Evolutionary conservation across 2,113 vertebrate genomes (phyloP), one percentile per base, ranked within the genome.

Genomic region (Smithornis capensis): DNA sequence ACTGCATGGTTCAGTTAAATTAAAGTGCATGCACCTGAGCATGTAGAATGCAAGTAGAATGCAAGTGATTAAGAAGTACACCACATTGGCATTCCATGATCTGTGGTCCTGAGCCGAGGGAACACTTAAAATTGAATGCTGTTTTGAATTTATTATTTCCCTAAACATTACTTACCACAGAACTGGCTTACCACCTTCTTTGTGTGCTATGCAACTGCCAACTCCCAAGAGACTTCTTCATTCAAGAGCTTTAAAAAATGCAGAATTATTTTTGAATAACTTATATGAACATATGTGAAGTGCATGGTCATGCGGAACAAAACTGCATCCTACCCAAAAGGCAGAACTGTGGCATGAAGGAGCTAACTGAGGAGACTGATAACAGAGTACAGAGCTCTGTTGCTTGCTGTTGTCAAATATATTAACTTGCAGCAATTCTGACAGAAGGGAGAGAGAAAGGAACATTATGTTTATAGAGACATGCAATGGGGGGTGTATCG

Each of bases 181-280:
- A 91, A 83, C 87, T 90, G 69, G 42, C 62, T 94, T 89, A 68
- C 25, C 33, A 65, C 37, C 38, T 93, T 73, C 53, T 64, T 45
- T 88, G n/a, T 29, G 79, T n/a, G 83, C 65, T 60, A 33, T 68
- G 49, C 27, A 35, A 81, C 59, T 2, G 27, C 4, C 56, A 68
- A 0, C 38, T 85, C 35, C 70, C 50, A 50, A 63, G 50, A 81
- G 56, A 60, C 73, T 53, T 80, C 83, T 70, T 31, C 50, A 70
- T 77, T 77, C 83, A 95, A 94, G 81, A 94, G 65, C 37, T 94
- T 96, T 83, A 90, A 63, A 89, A 95, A 97, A 94, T 29, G 44
- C 49, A 74, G 89, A 95, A 83, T 71, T 3, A 62, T 80, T 80
- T 64, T 85, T 74, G 68, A 55, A 64, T 85, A 88, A 94, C 60